Percentiles rank a stretch among this genome's conserved stretches.
Conservation (phyloP, 2,797 vertebrate species). For the Oreochromis mossambicus region DNA sequence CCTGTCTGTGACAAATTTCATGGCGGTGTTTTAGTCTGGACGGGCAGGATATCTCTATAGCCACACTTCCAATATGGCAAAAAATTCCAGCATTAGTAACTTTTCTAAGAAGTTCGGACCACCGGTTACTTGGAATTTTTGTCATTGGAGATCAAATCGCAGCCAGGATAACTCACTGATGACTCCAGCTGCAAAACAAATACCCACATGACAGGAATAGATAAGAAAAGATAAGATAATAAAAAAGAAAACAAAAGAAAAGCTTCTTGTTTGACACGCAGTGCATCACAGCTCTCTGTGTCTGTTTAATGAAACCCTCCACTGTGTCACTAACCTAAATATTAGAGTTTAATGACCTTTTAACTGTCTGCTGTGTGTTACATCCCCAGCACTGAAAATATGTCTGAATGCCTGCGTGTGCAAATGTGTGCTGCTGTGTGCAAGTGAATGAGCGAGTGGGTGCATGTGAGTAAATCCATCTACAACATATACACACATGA, state of each 20-base stretch:
- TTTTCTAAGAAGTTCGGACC: background rate
- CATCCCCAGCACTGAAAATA: background rate
- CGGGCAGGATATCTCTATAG: background rate
- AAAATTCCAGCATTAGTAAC: background rate
- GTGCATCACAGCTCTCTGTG: background rate
- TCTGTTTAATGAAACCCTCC: background rate
- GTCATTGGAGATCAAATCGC: background rate
- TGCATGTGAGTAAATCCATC: constrained; percentile 17
- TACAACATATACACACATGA: background rate
- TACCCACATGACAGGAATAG: background rate
- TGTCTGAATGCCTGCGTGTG: background rate
- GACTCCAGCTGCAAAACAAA: background rate
- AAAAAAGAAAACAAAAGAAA: background rate
- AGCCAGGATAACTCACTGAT: background rate
- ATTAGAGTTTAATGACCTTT: constrained; percentile 9
- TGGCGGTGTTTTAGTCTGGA: background rate
- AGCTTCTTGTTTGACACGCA: background rate
- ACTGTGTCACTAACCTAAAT: constrained; percentile 25
- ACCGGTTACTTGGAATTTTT: background rate
- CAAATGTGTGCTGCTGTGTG: background rate
- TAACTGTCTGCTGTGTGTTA: background rate
- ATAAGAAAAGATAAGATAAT: background rate
- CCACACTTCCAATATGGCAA: background rate
- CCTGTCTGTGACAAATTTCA: background rate
- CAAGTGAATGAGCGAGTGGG: background rate